Evolutionary conservation across 2,888 invertebrate species (phyloP), one percentile per base, ranked within the genome.

Genomic region (Amitus sp.): DNA sequence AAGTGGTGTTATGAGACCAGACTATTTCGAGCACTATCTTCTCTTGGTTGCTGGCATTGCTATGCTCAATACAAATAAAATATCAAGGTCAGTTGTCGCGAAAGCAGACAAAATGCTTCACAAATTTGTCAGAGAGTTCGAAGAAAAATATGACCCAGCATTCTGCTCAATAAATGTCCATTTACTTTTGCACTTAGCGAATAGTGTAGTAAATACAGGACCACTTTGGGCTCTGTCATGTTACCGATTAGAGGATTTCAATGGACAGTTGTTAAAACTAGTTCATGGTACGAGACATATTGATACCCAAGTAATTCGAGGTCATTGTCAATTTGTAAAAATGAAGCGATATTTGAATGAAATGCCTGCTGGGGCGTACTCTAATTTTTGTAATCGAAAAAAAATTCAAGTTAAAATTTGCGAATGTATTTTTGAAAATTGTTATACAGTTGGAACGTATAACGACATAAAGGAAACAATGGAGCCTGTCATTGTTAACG

Each of bases 281-380:
- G 12, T 37, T 7, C 65, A 65, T 37, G 62, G 62, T 1, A 65
- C 62, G n/a, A 9, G 40, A 9, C 50, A 62, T 28, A 51, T 62
- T 23, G 52, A 58, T 33, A 49, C 58, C 0, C 62, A 62, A 46
- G 13, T 62, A 1, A 46, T 40, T 5, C 49, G 37, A n/a, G 45
- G 49, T 7, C 62, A 65, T 10, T 28, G n/a, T 27, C 55, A 47
- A 17, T 53, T 37, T 13, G 33, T 65, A 42, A 48, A 34, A 48
- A 59, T 62, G 58, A 30, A 15, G 2, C 37, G 37, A n/a, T 37
- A 37, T 15, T 37, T 37, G 13, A 15, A 9, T 37, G 4, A 37
- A 12, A 13, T 37, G 12, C 37, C 37, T 13, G 2, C 12, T 2
- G 15, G 37, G 12, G 15, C 37, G 13, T 13, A 15, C 1, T 3